Base-by-base conservation (phyloP, 2,888 invertebrate genomes). In the Agrotis clavis region DNA sequence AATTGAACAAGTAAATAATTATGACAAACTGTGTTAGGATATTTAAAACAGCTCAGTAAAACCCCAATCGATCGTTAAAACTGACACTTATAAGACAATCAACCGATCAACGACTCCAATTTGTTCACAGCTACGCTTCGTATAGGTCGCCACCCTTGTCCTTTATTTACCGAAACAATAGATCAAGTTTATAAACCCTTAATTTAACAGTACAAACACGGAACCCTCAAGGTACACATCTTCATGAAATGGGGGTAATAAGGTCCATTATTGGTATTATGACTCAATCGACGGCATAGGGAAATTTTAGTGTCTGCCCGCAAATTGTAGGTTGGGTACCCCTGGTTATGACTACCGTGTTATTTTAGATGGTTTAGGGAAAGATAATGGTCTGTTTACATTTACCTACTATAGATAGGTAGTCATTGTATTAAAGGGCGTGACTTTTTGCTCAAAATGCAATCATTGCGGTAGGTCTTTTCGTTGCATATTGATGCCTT, bases 231-330 rank as follows among this genome's bases (percentile, higher is more conserved):
- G 85, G 92, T 86, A 93, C 90, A 94, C 92, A 92, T 92, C 92
- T 92, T 93, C 89, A 87, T 90, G 87, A 91, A 92, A 88, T 84
- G 90, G 66, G 84, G 87, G 85, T 67, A 73, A 72, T 72, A 72
- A 66, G 72, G 19, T 9, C 89, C 89, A 90, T 92, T 92, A 92
- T 89, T 88, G 87, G 88, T 87, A 90, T 94, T 94, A 96, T 95
- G 94, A 93, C 95, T 96, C 94, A 94, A 96, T 96, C 91, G 93
- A 92, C 89, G 86, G 88, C 85, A 87, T 85, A 86, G 88, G 88
- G 88, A 90, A 90, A 90, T 89, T 90, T 82, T 89, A 94, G 92
- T 93, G 93, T 94, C 93, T 92, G 90, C 84, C 87, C 80, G 88
- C 87, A 95, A 94, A 94, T 94, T 93, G 91, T 92, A 91, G 92